Evolutionary conservation across 2,113 vertebrate species (phyloP), one percentile per base, ranked within the genome.

Genomic region (Myrmecophaga tridactyla): DNA sequence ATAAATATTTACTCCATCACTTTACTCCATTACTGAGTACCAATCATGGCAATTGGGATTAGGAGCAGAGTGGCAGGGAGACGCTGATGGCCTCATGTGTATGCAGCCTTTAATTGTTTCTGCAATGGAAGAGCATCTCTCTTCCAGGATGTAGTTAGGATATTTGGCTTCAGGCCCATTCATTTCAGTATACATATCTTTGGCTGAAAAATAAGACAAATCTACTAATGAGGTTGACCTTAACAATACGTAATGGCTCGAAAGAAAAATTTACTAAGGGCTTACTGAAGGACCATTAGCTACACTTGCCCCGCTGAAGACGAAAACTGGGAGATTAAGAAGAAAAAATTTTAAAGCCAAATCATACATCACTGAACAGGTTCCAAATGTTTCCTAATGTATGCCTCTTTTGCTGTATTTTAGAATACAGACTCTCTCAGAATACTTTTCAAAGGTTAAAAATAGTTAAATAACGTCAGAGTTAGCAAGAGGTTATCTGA

Each of bases 201-300:
- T 73, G 86, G 91, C 53, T 92, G 93, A 84, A 95, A 93, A 91
- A 83, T 65, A 93, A 96, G 48, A 89, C 56, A 94, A 90, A 81
- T 23, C 36, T 58, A 69, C 83, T 96, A 96, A 96, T 95, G 75
- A 96, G 85, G 41, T 73, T 96, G 97, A 97, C 97, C 96, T 97
- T 96, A 78, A 91, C 69, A 88, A 25, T 82, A 96, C 96, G 88
- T 78, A 92, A 94, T 81, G 73, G 58, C 87, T 78, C 43, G 12
- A 89, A 91, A 91, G 94, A 88, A 95, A 96, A 92, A 89, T 97
- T 97, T 97, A 83, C 96, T 63, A 43, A 96, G 77, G 86, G 90
- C 89, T 97, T 97, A 96, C 39, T 78, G 77, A 96, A 96, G 86
- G 80, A 65, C 93, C 96, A 95, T 96, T 95, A 97, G 92, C 78